Evolutionary conservation across 2,797 vertebrate genomes (phyloP), one percentile per base, ranked within the genome.

Genomic region (Simalia tracyae): DNA sequence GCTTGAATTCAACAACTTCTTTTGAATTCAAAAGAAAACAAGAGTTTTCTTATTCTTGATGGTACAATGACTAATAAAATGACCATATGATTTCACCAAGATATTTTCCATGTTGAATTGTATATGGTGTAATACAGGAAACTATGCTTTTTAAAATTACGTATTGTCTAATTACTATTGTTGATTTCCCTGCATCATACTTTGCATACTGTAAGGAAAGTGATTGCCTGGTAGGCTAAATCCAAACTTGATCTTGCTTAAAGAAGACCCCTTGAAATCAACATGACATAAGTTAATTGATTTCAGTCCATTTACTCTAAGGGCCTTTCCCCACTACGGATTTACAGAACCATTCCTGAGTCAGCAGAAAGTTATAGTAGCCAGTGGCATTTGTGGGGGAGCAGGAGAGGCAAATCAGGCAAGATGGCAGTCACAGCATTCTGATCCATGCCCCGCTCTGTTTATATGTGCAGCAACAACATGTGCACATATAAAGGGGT

Each of bases 51-150:
- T 72, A 72, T 72, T 72, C 36, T 36, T 72, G 42, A 17, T 17
- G 46, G 46, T 84, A 14, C 50, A 50, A 12, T 22, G 14, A 90
- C 36, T 54, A 50, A 57, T 84, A 68, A 87, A 15, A 7, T 76
- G 17, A 19, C 31, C 92, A 7, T 19, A 28, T 86, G 66, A 6
- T 91, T 36, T 63, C 93, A 90, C 50, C 89, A 91, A 93, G 93
- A 88, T 28, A n/a, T 2, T 22, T 63, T 14, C 12, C 50, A 3
- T 93, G 22, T 84, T 66, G 11, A 92, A 26, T 91, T 93, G 28
- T 63, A 31, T 56, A 84, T 19, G 3, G 26, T 50, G 84, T 2
- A 8, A 36, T 50, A 63, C 0, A 2, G 56, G 54, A 86, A 86
- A 60, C 22, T 60, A 36, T 42, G 19, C 10, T 86, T 50, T 64